phyloP scores from a whole-genome alignment of 2,888 invertebrate genomes.

The Sisyra nigra region DNA sequence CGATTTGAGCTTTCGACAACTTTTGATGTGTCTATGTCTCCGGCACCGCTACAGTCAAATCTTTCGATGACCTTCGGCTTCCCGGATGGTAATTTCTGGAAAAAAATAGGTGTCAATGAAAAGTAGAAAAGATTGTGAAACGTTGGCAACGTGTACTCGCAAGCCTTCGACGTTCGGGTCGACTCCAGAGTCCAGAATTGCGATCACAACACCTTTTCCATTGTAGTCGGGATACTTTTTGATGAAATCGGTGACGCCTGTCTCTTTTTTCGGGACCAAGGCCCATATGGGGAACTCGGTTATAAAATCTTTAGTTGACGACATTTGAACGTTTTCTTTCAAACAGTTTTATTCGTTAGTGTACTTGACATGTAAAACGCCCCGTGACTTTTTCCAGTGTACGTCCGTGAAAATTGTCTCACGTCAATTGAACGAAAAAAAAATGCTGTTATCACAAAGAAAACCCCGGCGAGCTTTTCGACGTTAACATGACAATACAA shows the following conservation, averaged over 20 bases:
- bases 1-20: slow-evolving; percentile 57
- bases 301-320: slow-evolving; percentile 6
- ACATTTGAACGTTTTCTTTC: slow-evolving; percentile 9
- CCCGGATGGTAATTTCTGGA: slow-evolving; percentile 72
- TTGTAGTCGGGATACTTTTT: slow-evolving; percentile 81
- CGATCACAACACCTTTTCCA: slow-evolving; percentile 82
- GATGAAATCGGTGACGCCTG: slow-evolving; percentile 74
- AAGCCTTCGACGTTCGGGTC: slow-evolving; percentile 93
- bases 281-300: slow-evolving; percentile 65
- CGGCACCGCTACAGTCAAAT: slow-evolving; percentile 90
- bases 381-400: no score
- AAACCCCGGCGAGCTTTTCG: no score
- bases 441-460: no score
- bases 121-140: not conserved
- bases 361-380: no score
- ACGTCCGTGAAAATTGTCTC: no score
- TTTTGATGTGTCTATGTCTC: slow-evolving; percentile 86
- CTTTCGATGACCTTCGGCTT: slow-evolving; percentile 87
- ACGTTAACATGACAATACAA: no score
- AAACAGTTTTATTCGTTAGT: no score
- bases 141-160: slow-evolving; percentile 65
- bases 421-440: no score
- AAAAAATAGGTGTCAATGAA: slow-evolving; percentile 15
- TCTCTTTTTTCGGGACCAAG: slow-evolving; percentile 87
- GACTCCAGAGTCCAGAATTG: slow-evolving; percentile 94